Percentiles rank a stretch among this genome's conserved stretches.
phyloP scores from a whole-genome alignment of 2,888 invertebrate species.

The Oscheius onirici region DNA sequence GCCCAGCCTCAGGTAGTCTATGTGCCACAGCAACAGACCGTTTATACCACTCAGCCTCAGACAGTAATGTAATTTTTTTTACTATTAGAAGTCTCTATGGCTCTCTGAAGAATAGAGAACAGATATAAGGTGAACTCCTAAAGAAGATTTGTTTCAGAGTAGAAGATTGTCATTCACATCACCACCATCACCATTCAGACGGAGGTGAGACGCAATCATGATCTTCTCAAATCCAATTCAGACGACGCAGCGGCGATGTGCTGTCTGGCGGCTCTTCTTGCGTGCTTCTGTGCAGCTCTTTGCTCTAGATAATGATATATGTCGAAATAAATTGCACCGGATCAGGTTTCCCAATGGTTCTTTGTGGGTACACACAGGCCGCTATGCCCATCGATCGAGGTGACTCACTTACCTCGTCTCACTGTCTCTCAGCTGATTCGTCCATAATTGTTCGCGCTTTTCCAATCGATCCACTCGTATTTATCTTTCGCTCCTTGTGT shows the following conservation, averaged over 20 bases:
- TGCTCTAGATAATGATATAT: constrained; percentile 1
- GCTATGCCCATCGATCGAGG: not conserved
- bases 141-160: not conserved
- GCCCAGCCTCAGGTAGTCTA: constrained; percentile 4
- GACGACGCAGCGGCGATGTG: constrained; percentile 12
- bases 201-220: no score
- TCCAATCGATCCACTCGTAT: constrained; percentile 6
- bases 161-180: constrained; percentile 23
- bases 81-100: not conserved
- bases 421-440: constrained; percentile 22
- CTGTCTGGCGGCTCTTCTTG: constrained; percentile 22
- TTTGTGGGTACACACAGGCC: no score
- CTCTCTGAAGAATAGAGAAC: not conserved
- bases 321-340: no score
- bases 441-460: not conserved
- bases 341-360: no score
- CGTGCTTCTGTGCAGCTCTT: constrained; percentile 22
- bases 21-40: not conserved
- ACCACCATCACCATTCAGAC: constrained; percentile 23
- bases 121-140: no score
- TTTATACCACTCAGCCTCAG: constrained; percentile 10
- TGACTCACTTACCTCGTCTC: constrained; percentile 12
- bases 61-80: constrained; percentile 18
- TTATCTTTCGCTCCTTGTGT: constrained; percentile 23
- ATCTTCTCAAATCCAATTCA: no score